Conservation (phyloP, 2,113 vertebrate genomes). For the Tretioscincus oriximinensis region DNA sequence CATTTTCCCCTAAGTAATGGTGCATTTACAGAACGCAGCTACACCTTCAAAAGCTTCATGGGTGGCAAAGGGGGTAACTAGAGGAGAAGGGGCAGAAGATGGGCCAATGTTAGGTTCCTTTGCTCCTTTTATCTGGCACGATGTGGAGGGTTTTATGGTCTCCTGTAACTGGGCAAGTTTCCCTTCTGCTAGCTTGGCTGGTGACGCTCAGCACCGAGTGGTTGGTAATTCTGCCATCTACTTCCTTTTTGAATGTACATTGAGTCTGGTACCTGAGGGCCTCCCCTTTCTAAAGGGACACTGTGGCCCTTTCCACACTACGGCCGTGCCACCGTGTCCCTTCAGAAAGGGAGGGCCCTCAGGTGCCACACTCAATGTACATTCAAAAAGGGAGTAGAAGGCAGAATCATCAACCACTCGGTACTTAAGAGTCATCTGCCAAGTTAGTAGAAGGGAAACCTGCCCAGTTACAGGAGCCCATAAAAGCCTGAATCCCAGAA, state of each 20-base stretch:
- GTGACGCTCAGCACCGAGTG: background rate
- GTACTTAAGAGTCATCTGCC: background rate
- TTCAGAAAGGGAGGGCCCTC: conserved; percentile 1
- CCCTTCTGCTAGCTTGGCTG: background rate
- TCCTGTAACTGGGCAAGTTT: background rate
- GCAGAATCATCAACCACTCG: background rate
- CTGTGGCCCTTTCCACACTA: background rate
- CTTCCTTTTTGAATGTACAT: background rate
- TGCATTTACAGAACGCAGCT: conserved; percentile 51
- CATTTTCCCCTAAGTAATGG: conserved; percentile 52
- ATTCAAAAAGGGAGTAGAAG: background rate
- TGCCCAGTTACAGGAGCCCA: background rate
- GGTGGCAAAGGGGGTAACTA: conserved; percentile 49
- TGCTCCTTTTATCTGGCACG: background rate
- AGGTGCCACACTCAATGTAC: background rate
- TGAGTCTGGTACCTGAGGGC: conserved; percentile 14
- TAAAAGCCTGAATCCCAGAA: conserved; percentile 2
- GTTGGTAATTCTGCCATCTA: conserved; percentile 3
- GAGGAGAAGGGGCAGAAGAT: conserved; percentile 23
- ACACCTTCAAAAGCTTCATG: conserved; percentile 49
- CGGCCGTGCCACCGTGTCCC: too few species aligned
- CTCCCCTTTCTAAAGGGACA: background rate
- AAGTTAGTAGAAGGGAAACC: background rate
- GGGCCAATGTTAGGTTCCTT: conserved; percentile 36
- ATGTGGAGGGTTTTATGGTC: conserved; percentile 17